Percentiles rank a stretch among this genome's conserved stretches.
These are phyloP conservation scores for Harpagifer antarcticus DNA, from an alignment of 2,797 vertebrate species.

Conservation along the genomic window DNA sequence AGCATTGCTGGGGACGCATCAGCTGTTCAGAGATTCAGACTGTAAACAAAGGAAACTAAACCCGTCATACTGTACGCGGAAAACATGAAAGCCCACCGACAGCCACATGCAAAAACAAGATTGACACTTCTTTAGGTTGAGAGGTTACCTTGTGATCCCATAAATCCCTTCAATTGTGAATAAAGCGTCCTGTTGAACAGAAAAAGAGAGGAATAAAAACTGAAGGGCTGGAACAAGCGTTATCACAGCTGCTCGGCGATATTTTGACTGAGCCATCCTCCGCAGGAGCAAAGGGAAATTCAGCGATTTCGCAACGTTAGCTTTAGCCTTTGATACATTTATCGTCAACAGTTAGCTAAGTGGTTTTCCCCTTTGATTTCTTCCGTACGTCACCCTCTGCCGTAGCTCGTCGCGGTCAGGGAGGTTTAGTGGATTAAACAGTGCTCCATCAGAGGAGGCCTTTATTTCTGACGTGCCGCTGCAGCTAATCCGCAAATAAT, in stretches of 20 bases:
- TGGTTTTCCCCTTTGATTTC: background rate
- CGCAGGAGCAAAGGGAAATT: slow-evolving; percentile 22
- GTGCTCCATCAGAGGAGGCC: slow-evolving; percentile 73
- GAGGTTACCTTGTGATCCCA: slow-evolving; percentile 89
- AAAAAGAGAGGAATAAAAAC: slow-evolving; percentile 60
- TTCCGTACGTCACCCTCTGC: slow-evolving; percentile 74
- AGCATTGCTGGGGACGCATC: slow-evolving; percentile 64
- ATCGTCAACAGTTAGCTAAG: slow-evolving; percentile 21
- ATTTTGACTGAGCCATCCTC: slow-evolving; percentile 41
- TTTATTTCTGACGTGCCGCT: slow-evolving; percentile 56
- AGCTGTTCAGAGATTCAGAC: slow-evolving; percentile 77
- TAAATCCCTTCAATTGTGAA: slow-evolving; percentile 82
- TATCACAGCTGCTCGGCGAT: slow-evolving; percentile 43
- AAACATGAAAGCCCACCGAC: slow-evolving; percentile 22
- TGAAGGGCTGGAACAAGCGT: slow-evolving; percentile 44
- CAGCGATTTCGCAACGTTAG: slow-evolving; percentile 45
- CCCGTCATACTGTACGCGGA: slow-evolving; percentile 14
- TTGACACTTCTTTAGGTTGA: slow-evolving; percentile 2
- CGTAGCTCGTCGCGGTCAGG: slow-evolving; percentile 68
- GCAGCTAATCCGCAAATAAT: slow-evolving; percentile 62
- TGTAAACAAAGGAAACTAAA: slow-evolving; percentile 84
- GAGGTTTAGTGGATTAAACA: slow-evolving; percentile 69
- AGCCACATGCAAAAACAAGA: slow-evolving; percentile 35
- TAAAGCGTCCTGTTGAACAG: slow-evolving; percentile 80
- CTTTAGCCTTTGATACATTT: slow-evolving; percentile 16